Evolutionary conservation across 2,797 vertebrate species (phyloP).

Genomic region (Phrynocephalus guinanensis): DNA sequence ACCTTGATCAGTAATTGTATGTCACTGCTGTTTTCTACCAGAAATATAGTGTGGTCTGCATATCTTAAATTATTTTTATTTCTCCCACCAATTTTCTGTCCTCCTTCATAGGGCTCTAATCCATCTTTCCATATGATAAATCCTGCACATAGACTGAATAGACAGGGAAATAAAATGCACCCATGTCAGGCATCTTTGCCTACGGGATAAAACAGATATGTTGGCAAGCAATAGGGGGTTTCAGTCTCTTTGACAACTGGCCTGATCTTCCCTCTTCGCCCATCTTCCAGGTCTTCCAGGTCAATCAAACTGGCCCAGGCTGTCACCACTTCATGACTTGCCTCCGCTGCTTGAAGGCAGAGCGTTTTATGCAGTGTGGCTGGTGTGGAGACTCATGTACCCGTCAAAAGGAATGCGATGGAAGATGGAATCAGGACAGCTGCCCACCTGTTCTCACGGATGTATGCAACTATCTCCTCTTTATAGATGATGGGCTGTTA

Average conservation of each 20-base stretch:
- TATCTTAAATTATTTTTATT: no score
- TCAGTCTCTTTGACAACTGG: accelerated
- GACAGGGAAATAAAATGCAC: no score
- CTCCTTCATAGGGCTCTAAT: no score
- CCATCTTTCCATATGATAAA: no score
- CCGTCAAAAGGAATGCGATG: conserved; percentile 81
- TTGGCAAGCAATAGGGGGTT: not conserved
- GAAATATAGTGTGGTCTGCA: no score
- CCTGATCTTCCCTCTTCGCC: not conserved
- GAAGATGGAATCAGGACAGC: conserved; percentile 85
- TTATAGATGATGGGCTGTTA: not conserved
- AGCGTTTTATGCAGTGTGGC: conserved; percentile 92
- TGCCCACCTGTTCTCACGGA: conserved; percentile 88
- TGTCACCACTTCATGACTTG: conserved; percentile 93
- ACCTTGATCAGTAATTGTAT: no score
- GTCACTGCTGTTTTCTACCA: no score
- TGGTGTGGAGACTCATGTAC: conserved; percentile 88
- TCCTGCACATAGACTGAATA: no score
- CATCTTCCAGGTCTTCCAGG: conserved; percentile 84
- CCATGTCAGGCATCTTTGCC: no score
- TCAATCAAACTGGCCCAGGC: conserved; percentile 89
- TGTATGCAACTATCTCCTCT: conserved; percentile 75
- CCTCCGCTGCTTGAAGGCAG: conserved; percentile 84
- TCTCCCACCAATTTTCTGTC: no score
- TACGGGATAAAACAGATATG: not conserved